A percentile compares a stretch with the other conserved stretches of the same genome.
Evolutionary conservation across 2,888 invertebrate species (phyloP).

Genomic region (Polyommatus iphigenia): DNA sequence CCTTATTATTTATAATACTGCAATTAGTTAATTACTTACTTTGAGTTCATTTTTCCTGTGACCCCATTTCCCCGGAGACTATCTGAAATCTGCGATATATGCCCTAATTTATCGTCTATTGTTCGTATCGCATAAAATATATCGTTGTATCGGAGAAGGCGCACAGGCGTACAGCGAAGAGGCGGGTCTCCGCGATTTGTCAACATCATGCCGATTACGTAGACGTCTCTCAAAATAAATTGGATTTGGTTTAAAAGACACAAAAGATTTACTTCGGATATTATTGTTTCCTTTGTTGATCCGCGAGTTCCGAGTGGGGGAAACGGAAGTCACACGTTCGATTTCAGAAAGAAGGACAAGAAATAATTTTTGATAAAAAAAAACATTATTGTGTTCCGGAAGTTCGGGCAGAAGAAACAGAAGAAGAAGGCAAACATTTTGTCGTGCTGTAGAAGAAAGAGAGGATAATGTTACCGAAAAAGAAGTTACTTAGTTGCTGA

Average conservation of each 20-base stretch:
- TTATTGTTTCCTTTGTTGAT: constrained; percentile 35
- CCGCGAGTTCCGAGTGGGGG: neutral
- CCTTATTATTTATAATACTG: too few species aligned
- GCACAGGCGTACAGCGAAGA: constrained; percentile 74
- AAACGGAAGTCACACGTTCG: neutral
- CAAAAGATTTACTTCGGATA: constrained; percentile 31
- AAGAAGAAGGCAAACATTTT: too few species aligned
- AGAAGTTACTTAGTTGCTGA: too few species aligned
- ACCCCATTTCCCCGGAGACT: neutral
- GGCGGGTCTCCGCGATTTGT: constrained; percentile 73
- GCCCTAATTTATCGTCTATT: constrained; percentile 45
- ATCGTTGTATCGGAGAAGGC: constrained; percentile 62
- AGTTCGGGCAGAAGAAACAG: too few species aligned
- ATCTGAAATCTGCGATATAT: neutral
- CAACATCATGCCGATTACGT: constrained; percentile 65
- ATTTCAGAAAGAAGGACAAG: neutral
- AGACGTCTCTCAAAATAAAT: constrained; percentile 59
- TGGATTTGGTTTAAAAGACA: constrained; percentile 59
- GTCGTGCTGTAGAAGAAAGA: too few species aligned
- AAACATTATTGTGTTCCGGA: too few species aligned
- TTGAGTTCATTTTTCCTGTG: neutral
- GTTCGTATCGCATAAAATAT: constrained; percentile 58
- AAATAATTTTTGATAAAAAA: too few species aligned
- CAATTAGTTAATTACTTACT: too few species aligned
- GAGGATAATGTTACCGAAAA: too few species aligned